A percentile compares a stretch with the other conserved stretches of the same genome.
Conservation (phyloP, 1,140 invertebrate species). For the Parasteatoda tepidariorum region DNA sequence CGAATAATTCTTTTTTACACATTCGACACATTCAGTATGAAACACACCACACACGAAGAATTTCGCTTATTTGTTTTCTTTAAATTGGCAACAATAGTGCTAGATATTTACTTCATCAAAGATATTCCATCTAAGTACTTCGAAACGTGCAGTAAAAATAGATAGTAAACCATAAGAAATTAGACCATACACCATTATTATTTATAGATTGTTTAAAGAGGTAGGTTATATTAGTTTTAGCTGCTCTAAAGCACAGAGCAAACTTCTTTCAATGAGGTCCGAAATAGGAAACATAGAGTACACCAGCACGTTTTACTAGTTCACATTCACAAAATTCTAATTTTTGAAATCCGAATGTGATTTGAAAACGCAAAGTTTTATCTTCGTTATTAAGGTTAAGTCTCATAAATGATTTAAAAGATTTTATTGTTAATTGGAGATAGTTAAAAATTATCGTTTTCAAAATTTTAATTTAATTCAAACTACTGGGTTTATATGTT, state of each 20-base stretch:
- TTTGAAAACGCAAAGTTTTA: too few species aligned
- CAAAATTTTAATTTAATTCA: too few species aligned
- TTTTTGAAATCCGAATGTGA: too few species aligned
- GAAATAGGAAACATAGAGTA: conserved; percentile 57
- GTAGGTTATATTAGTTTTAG: conserved; percentile 60
- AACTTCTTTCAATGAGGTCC: conserved; percentile 55
- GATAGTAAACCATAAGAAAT: conserved; percentile 58
- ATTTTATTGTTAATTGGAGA: background rate
- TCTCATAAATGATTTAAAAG: background rate
- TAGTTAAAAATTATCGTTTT: too few species aligned
- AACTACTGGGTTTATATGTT: too few species aligned
- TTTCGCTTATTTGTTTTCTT: conserved; percentile 14
- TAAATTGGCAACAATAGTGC: conserved; percentile 46
- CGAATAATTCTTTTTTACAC: conserved; percentile 52
- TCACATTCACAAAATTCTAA: too few species aligned
- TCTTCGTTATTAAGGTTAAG: background rate
- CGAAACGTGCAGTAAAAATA: conserved; percentile 60
- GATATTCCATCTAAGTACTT: conserved; percentile 58
- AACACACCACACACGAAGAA: conserved; percentile 52
- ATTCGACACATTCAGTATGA: conserved; percentile 47
- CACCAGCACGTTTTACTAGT: conserved; percentile 19
- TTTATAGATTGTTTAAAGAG: conserved; percentile 60
- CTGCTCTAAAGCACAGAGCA: conserved; percentile 47
- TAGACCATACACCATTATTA: conserved; percentile 57
- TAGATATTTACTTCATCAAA: conserved; percentile 55